Base-by-base conservation (phyloP, 2,888 invertebrate species). In the Lathronympha strigana region DNA sequence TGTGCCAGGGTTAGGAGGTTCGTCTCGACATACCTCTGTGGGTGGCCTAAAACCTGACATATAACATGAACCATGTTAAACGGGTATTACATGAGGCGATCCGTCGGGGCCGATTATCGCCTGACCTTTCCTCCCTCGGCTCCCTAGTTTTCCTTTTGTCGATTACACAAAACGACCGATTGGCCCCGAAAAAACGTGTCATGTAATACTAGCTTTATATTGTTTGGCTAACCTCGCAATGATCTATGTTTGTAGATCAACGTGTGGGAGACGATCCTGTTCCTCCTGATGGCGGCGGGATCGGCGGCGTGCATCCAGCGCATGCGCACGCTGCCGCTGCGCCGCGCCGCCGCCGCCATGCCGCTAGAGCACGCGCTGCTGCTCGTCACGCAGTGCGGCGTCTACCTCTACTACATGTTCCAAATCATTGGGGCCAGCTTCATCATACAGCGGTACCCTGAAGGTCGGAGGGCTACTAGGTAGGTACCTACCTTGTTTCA, bases 301-400 rank as follows among this genome's bases (percentile, higher is more conserved):
- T 90, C 91, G 0, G 90, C 78, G 6, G 87, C 85, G 0, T 92
- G 91, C 69, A 83, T 92, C 54, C 88, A 86, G 63, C 82, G 88
- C 31, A 90, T 90, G 87, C 83, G 90, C 25, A 79, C 83, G 0
- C 70, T 92, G 58, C 84, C 84, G 0, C 69, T 87, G n/a, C 84
- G 87, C 2, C 78, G 83, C 38, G 73, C 81, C 0, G 78, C 88
- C n/a, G 74, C 83, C 2, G 71, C 84, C 1, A 74, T 93, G 74
- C 92, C 92, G 50, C 84, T 96, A 70, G 96, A 96, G 76, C 95
- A 95, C 75, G 95, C 95, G 0, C 87, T 97, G 19, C 87, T 97
- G 38, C 93, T 97, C 4, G 94, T 96, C 40, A 96, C 96, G 1
- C 95, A 97, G 81, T 95, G 95, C 28, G 97, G 97, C 3, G 94